A percentile compares a stretch with the other conserved stretches of the same genome.
phyloP scores from a whole-genome alignment of 2,888 invertebrate genomes.

The Graphium colonna region DNA sequence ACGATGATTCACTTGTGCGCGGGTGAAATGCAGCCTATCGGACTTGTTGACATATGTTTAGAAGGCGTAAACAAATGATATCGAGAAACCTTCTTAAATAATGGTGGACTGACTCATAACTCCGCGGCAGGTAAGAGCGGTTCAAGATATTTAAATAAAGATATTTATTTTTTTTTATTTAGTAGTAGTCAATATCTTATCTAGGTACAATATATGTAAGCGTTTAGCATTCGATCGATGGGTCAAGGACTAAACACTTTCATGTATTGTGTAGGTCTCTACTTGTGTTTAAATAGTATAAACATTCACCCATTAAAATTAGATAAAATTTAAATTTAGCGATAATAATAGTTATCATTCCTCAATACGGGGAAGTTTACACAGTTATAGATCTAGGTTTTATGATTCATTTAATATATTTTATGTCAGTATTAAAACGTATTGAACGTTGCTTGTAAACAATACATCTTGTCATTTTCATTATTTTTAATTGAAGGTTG shows the following conservation, averaged over 20 bases:
- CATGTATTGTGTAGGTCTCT: neutral
- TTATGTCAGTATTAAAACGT: too few relatives aligned
- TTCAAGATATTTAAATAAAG: conserved; percentile 6
- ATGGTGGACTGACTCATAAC: conserved; percentile 70
- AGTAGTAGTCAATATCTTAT: conserved; percentile 15
- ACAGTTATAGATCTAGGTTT: too few relatives aligned
- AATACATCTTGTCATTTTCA: too few relatives aligned
- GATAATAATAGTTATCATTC: too few relatives aligned
- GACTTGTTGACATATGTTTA: conserved; percentile 76
- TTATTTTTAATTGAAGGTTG: too few relatives aligned
- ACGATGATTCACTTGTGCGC: conserved; percentile 79
- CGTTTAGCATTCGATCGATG: conserved; percentile 27
- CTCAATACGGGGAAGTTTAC: too few relatives aligned
- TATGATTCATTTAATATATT: too few relatives aligned
- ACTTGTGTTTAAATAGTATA: too few relatives aligned
- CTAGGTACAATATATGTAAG: conserved; percentile 12
- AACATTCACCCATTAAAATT: too few relatives aligned
- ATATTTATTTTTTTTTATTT: neutral
- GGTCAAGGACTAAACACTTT: conserved; percentile 26
- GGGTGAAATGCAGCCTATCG: conserved; percentile 78
- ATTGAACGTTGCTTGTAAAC: too few relatives aligned
- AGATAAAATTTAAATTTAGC: too few relatives aligned
- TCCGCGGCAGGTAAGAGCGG: conserved; percentile 59
- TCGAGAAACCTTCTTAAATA: conserved; percentile 58
- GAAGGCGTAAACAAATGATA: conserved; percentile 75